Evolutionary conservation across 2,888 invertebrate species (phyloP), one percentile per base, ranked within the genome.

Genomic region (Pammene aurita): DNA sequence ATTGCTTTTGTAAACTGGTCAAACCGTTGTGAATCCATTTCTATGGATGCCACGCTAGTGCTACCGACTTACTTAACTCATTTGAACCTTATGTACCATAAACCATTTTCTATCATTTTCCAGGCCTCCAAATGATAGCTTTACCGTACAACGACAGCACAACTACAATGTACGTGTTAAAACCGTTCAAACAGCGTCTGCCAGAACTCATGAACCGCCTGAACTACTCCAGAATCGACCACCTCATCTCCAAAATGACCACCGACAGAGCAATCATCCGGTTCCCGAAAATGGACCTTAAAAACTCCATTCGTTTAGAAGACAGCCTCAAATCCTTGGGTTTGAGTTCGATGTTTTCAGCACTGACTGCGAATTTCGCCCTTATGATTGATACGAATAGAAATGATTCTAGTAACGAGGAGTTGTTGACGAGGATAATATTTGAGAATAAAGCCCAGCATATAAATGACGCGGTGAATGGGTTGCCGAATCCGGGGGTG

Each of bases 211-310:
- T 95, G 80, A 81, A 82, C 0, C 79, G 80, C 0, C 76, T 95
- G 18, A 91, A 92, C 50, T 86, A 92, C 35, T 80, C 85, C 0
- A 88, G 88, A 64, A 85, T 95, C 38, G 89, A 94, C 26, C 73
- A 79, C 0, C 74, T 95, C 44, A 93, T 94, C 14, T 80, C 78
- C 13, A 86, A 86, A 63, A 92, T 93, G 79, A 81, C 76, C 1
- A 85, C 84, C 38, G 87, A 87, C 7, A 87, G 93, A 7, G 92
- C 94, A 35, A 86, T 95, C 2, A 81, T 95, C 0, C 88, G 94
- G 42, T 91, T 95, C 44, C 97, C 97, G 0, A 96, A 95, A 82
- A 95, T 97, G 95, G 94, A 95, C 75, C 85, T 97, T 1, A 93
- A 94, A 71, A 94, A 92, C 57, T 93, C 91, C 0, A 76, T 94